Percentiles rank a stretch among this genome's conserved stretches.
Evolutionary conservation across 1,140 invertebrate species (phyloP).

Genomic region (Meloidogyne hapla): DNA sequence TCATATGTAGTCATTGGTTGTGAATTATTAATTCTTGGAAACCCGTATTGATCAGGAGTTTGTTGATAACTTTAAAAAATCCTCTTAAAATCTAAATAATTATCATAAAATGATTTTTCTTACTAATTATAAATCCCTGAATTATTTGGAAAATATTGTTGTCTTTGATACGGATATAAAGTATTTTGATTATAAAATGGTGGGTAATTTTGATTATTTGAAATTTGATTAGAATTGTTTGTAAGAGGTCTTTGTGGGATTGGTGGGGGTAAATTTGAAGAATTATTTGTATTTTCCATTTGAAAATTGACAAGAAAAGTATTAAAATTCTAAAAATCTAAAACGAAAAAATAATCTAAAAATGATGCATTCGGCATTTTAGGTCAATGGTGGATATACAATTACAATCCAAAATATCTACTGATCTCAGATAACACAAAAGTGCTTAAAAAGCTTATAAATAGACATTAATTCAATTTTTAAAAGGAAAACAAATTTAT

Average conservation of each 20-base stretch:
- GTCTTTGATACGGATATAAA: background rate
- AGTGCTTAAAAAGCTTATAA: no score
- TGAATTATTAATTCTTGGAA: background rate
- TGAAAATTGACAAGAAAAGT: background rate
- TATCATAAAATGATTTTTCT: background rate
- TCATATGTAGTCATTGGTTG: background rate
- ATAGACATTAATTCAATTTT: no score
- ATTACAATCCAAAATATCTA: no score
- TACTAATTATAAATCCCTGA: background rate
- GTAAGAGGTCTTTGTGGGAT: background rate
- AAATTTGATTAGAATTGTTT: no score
- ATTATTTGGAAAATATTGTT: background rate
- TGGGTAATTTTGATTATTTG: background rate
- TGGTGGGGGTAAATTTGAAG: background rate
- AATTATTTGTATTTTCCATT: background rate
- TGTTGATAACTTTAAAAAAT: slow-evolving; percentile 4
- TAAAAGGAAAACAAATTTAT: no score
- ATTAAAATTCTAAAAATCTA: background rate
- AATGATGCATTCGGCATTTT: no score
- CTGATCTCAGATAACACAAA: no score
- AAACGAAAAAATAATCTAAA: background rate
- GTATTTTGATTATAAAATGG: background rate
- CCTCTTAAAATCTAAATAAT: background rate
- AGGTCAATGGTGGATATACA: no score
- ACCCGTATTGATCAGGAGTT: background rate